phyloP scores from a whole-genome alignment of 1,140 invertebrate species.

The Drosophila subpulchrella region DNA sequence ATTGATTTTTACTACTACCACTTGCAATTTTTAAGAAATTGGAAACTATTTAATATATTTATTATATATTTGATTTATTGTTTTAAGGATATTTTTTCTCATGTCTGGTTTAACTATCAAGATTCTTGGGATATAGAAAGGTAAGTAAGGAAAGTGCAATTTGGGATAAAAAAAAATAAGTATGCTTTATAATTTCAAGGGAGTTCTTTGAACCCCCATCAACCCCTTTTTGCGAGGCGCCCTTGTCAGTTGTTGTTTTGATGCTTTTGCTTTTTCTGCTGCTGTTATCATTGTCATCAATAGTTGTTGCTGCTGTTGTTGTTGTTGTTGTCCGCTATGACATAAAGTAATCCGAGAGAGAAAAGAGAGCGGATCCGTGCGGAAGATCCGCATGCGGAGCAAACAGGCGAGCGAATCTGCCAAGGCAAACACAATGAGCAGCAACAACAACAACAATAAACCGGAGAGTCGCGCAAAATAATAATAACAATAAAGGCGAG shows the following conservation, averaged over 20 bases:
- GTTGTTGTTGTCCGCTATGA: constrained; percentile 66
- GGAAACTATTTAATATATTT: no score
- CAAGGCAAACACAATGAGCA: constrained; percentile 52
- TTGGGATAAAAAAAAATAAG: background rate
- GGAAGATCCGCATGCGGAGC: constrained; percentile 12
- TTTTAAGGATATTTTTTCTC: no score
- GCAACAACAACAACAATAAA: constrained; percentile 60
- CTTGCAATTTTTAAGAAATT: no score
- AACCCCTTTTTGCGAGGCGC: background rate
- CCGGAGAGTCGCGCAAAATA: constrained; percentile 55
- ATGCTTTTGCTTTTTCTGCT: constrained; percentile 24
- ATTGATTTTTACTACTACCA: no score
- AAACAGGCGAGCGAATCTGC: constrained; percentile 38
- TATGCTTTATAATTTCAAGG: background rate
- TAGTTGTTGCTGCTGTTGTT: constrained; percentile 63
- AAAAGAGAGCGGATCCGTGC: constrained; percentile 7
- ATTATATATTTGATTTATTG: no score
- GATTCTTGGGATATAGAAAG: no score
- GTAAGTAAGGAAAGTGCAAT: background rate
- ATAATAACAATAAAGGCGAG: constrained; percentile 76
- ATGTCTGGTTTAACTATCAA: no score
- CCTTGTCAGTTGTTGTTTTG: constrained; percentile 12
- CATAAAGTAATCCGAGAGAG: constrained; percentile 50
- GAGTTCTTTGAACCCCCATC: background rate
- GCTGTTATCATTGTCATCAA: constrained; percentile 75